Evolutionary conservation across 1,140 invertebrate species (phyloP), one percentile per base, ranked within the genome.

Genomic region (Arctopsyche grandis): DNA sequence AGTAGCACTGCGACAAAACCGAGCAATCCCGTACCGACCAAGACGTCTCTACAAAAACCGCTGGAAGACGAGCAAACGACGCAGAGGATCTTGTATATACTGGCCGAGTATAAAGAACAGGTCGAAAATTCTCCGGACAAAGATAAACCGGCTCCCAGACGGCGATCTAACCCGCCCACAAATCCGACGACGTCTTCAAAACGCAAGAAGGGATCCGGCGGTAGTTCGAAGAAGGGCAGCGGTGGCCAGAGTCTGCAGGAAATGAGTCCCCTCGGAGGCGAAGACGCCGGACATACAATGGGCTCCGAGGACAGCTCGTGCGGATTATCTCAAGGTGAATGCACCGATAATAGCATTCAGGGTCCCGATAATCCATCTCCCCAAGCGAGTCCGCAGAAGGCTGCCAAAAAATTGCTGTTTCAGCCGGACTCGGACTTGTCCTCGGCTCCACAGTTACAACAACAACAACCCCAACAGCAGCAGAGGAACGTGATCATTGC

Each of bases 11-110:
- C 91, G 0, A 87, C 92, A 10, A 94, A 93, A 85, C 63, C 63
- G 24, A 85, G 92, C 0, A 91, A 92, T 24, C 90, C 91, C 4
- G 90, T 93, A 14, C 90, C 92, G 9, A 91, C 92, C 75, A 91
- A 91, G 86, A 87, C 90, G 19, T 92, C 93, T 0, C 89, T 91
- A 77, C 94, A 94, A 82, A 95, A 95, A 85, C 92, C 93, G 0
- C 90, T 94, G 81, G 94, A 95, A 86, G 94, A 95, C 83, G 94
- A 95, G 84, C 93, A 94, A 84, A 95, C 93, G 0, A 93, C 93
- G 0, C 93, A 94, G 84, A 89, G 94, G 73, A 95, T 95, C 77
- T 91, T 94, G 77, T 93, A 93, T 73, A 95, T 95, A 83, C 85
- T 95, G 19, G 93, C 94, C 0, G 92, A 94, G 83, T 95, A 95